Conservation (phyloP, 1,140 invertebrate species). For the Anastatus disparis region DNA sequence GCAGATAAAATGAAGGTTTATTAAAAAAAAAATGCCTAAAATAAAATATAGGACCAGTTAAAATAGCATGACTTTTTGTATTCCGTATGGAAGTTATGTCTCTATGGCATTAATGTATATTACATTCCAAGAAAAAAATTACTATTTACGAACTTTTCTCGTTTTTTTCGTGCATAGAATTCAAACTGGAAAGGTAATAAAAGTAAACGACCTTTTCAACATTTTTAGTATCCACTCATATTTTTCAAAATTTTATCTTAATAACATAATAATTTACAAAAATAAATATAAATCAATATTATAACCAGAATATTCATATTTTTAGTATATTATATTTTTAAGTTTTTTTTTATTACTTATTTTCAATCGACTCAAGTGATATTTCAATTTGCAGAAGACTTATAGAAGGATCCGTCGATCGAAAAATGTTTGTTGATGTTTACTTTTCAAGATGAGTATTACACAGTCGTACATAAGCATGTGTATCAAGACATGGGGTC, state of each 20-base stretch:
- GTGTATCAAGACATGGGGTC: not conserved
- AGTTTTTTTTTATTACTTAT: too few relatives aligned
- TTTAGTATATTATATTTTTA: too few relatives aligned
- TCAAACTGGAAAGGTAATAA: too few relatives aligned
- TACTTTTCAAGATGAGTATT: not conserved
- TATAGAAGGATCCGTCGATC: not conserved
- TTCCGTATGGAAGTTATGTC: too few relatives aligned
- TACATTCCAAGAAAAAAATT: conserved; percentile 41
- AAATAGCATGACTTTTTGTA: too few relatives aligned
- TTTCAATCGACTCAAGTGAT: not conserved
- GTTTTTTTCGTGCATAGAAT: too few relatives aligned
- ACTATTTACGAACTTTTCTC: too few relatives aligned
- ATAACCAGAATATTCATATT: not conserved
- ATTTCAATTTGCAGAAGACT: too few relatives aligned
- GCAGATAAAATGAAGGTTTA: not conserved
- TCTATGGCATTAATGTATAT: conserved; percentile 42
- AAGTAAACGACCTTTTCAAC: not conserved
- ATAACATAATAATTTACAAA: not conserved
- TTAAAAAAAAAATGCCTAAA: not conserved
- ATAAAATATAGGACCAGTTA: not conserved
- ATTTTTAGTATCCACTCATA: not conserved
- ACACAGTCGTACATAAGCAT: not conserved
- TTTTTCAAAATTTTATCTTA: not conserved
- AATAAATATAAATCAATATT: conserved; percentile 2
- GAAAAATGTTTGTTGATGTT: not conserved